These are phyloP conservation scores for Prenolepis imparis DNA, from an alignment of 2,888 invertebrate species.

Conservation along the genomic window DNA sequence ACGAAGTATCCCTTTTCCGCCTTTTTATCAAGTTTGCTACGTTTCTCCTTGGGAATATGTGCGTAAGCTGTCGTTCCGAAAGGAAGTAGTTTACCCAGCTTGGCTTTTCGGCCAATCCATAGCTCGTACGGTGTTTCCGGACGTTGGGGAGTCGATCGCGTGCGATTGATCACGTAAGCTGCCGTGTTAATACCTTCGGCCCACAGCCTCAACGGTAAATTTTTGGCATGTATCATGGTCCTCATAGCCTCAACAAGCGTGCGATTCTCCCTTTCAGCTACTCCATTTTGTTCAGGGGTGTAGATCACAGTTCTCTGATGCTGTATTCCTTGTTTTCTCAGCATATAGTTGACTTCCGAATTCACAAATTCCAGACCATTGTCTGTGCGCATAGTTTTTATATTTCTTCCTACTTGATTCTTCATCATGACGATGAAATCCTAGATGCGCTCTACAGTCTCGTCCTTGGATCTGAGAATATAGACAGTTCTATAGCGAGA, in stretches of 20 bases:
- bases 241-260: neutral
- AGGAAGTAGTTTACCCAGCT: neutral
- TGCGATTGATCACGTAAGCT: conserved; percentile 15
- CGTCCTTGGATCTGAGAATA: conserved; percentile 59
- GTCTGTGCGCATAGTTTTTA: conserved; percentile 54
- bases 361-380: conserved; percentile 58
- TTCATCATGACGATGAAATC: conserved; percentile 54
- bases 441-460: conserved; percentile 48
- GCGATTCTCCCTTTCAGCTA: neutral
- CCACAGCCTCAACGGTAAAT: neutral
- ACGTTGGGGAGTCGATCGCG: neutral
- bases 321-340: conserved; percentile 3
- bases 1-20: conserved; percentile 33
- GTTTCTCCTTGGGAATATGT: conserved; percentile 45
- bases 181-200: conserved; percentile 4
- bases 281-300: neutral
- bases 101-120: neutral
- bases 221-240: neutral
- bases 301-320: neutral
- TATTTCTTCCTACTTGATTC: conserved; percentile 45
- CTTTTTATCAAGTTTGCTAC: conserved; percentile 24
- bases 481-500: conserved; percentile 51
- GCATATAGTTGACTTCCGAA: conserved; percentile 29
- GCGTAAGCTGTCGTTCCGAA: neutral
- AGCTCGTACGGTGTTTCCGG: neutral